Conservation (phyloP, 2,888 invertebrate species). For the Eupithecia vulgata region DNA sequence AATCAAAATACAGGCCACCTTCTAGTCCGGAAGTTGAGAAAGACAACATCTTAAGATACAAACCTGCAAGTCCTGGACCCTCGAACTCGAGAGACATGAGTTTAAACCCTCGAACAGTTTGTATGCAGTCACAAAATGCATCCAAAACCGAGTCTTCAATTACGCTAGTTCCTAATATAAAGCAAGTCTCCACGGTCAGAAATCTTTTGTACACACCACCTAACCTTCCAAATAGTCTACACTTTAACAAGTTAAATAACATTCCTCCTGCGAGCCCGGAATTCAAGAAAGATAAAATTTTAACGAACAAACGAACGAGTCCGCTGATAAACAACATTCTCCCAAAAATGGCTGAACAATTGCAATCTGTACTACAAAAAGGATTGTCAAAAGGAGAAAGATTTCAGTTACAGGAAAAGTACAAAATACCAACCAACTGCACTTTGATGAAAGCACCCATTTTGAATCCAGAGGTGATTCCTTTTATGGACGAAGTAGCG, state of each 20-base stretch:
- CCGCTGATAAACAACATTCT: neutral
- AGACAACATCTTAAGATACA: neutral
- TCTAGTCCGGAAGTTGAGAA: neutral
- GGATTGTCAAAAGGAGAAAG: neutral
- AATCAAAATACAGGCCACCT: neutral
- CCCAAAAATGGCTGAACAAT: neutral
- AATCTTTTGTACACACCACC: too few species aligned
- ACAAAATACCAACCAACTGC: slow-evolving; percentile 16
- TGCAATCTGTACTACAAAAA: neutral
- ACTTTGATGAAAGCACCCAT: slow-evolving; percentile 10
- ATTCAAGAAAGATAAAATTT: neutral
- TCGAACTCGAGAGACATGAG: too few species aligned
- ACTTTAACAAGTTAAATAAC: too few species aligned
- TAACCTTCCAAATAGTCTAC: too few species aligned
- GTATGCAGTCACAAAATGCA: too few species aligned
- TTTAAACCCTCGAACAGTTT: too few species aligned
- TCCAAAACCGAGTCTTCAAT: too few species aligned
- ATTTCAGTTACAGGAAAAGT: neutral
- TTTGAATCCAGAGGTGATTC: slow-evolving; percentile 11
- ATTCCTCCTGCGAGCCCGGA: too few species aligned
- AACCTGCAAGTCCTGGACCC: too few species aligned
- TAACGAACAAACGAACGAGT: neutral
- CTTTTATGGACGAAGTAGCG: neutral
- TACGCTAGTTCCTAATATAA: too few species aligned
- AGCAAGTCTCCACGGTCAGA: too few species aligned